These are phyloP conservation scores for Burhinus bistriatus DNA, from an alignment of 2,113 vertebrate genomes.

Conservation along the genomic window DNA sequence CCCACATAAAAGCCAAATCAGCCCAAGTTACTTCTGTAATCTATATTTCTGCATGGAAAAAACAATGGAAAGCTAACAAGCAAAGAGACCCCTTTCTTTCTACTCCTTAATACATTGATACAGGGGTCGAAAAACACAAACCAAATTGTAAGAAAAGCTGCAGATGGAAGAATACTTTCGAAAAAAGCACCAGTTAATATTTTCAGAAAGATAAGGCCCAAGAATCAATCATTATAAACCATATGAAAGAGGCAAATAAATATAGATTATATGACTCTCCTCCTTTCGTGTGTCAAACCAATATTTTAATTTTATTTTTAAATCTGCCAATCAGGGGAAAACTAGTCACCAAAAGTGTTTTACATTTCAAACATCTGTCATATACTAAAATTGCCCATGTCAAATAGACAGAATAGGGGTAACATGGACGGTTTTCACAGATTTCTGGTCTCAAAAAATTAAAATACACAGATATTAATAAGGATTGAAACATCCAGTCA, in stretches of 20 bases:
- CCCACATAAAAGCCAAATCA: background rate
- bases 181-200: background rate
- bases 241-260: background rate
- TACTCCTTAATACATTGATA: background rate
- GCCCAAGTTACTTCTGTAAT: background rate
- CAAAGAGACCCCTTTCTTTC: background rate
- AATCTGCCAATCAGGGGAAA: background rate
- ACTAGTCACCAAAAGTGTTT: background rate
- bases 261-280: background rate
- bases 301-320: constrained; percentile 1
- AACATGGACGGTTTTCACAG: background rate
- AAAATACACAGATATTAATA: background rate
- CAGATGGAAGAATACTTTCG: background rate
- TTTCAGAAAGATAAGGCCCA: background rate
- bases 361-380: background rate
- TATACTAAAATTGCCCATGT: background rate
- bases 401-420: background rate
- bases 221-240: background rate
- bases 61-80: background rate
- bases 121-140: background rate
- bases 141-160: background rate
- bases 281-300: background rate
- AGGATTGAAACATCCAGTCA: background rate
- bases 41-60: background rate
- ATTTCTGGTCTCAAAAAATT: background rate